These are phyloP conservation scores for Galagoides demidoff DNA, from an alignment of 2,797 vertebrate species.

Conservation along the genomic window DNA sequence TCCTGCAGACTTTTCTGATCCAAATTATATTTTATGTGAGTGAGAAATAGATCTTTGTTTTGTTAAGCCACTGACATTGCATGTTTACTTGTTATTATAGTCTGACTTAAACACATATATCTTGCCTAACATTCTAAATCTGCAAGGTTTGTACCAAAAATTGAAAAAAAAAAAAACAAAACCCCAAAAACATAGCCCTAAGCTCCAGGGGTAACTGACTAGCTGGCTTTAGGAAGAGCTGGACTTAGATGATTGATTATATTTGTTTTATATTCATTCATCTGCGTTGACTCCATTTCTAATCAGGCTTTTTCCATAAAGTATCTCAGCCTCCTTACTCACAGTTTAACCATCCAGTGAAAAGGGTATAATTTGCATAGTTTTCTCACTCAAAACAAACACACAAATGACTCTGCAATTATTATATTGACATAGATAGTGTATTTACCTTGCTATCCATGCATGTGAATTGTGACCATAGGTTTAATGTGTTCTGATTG, in stretches of 20 bases:
- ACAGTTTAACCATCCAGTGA: not conserved
- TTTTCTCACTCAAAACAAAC: not conserved
- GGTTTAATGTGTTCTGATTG: not conserved
- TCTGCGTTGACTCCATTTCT: not conserved
- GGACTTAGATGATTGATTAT: not conserved
- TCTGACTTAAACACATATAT: not conserved
- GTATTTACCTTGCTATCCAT: not conserved
- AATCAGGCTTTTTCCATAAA: not conserved
- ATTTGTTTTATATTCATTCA: not conserved
- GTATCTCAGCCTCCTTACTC: not conserved
- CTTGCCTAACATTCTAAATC: not conserved
- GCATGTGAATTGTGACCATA: not conserved
- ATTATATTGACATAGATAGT: not conserved
- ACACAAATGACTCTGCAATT: not conserved
- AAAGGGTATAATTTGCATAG: not conserved
- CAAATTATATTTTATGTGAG: not conserved
- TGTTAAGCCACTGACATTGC: not conserved
- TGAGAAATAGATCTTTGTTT: conserved; percentile 37
- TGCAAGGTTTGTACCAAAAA: not conserved
- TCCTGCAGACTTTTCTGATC: not conserved
- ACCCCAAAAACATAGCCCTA: not conserved
- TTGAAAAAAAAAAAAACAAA: not conserved
- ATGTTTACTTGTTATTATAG: not conserved
- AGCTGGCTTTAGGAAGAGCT: not conserved
- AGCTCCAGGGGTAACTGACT: not conserved